These are phyloP conservation scores for Spatulosminthurus flaviceps DNA, from an alignment of 2,888 invertebrate genomes.

Conservation along the genomic window DNA sequence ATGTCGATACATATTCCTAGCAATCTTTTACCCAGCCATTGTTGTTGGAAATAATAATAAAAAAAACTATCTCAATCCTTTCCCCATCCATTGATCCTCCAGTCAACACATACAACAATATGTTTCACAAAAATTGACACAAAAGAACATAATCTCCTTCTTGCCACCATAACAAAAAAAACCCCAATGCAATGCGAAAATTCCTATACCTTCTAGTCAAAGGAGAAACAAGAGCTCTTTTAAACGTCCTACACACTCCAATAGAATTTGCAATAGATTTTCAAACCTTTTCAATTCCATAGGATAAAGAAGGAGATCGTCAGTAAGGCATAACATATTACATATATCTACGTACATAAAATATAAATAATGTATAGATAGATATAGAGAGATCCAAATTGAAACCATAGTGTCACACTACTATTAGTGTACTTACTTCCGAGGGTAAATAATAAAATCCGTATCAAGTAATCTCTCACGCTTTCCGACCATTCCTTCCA, in stretches of 20 bases:
- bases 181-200: not conserved
- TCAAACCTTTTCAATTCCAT: not conserved
- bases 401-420: no score
- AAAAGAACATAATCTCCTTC: not conserved
- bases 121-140: not conserved
- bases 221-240: slow-evolving; percentile 1
- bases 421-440: no score
- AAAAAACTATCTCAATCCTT: slow-evolving; percentile 3
- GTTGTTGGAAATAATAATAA: not conserved
- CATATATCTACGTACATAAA: no score
- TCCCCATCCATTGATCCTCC: slow-evolving; percentile 14
- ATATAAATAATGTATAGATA: no score
- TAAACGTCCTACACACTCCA: no score
- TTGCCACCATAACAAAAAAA: not conserved
- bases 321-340: no score
- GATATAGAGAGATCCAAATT: no score
- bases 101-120: slow-evolving; percentile 5
- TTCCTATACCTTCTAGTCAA: not conserved
- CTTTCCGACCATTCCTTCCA: slow-evolving; percentile 3
- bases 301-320: not conserved
- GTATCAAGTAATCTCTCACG: slow-evolving; percentile 20
- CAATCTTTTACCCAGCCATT: slow-evolving; percentile 6
- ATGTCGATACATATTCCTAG: not conserved
- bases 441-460: not conserved
- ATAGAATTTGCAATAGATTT: not conserved